Evolutionary conservation across 2,888 invertebrate genomes (phyloP), one percentile per base, ranked within the genome.

Genomic region (Dryococelus australis): DNA sequence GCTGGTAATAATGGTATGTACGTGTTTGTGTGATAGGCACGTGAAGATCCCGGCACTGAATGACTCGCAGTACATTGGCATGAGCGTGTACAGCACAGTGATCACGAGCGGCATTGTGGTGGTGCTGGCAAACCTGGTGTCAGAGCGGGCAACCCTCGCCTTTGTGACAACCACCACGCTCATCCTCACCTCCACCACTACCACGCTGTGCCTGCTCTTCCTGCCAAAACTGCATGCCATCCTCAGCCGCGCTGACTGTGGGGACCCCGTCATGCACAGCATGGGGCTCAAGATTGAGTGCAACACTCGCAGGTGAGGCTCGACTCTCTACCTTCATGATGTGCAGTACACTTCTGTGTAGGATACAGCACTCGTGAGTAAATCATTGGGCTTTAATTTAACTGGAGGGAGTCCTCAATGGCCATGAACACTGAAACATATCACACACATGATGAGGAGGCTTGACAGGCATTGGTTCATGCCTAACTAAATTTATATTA

Each of bases 41-140:
- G 97, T 98, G 43, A 98, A 98, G 93, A 97, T 98, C 90, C 96
- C 97, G 24, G 97, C 97, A 0, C 93, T 98, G 43, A 98, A 98
- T 93, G 98, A 98, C 93, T 98, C 98, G 9, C 97, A 98, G 91
- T 98, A 98, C 92, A 98, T 98, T 90, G 98, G 97, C 20, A 96
- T 98, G 92, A 98, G 97, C 90, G 98, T 98, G 0, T 98, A 98
- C 91, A 97, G 96, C 86, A 98, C 98, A 0, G 97, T 98, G 86
- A 97, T 98, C 89, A 97, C 97, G 85, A 97, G 97, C 90, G 95
- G 96, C 13, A 96, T 97, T 90, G 97, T 98, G 16, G 97, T 98
- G 9, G 96, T 97, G 9, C 94, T 98, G 89, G 97, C 97, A n/a
- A 97, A 97, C 91, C 94, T 98, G 86, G 96, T 98, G 90, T 96